phyloP scores from a whole-genome alignment of 2,888 invertebrate genomes.

The Trachelus stipa region DNA sequence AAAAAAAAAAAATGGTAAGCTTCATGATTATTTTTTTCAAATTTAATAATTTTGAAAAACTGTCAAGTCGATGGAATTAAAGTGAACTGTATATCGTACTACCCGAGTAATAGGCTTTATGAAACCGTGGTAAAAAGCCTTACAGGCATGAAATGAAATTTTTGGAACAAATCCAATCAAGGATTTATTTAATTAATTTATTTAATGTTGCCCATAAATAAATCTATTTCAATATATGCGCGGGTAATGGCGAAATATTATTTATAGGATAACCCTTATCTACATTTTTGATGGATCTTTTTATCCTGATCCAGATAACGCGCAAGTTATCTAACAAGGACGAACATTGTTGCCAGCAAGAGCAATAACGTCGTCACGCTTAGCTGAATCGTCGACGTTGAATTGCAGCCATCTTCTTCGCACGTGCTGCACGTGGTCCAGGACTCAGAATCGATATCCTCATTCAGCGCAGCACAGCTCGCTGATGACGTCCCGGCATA shows the following conservation, averaged over 20 bases:
- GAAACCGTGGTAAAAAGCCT: background rate
- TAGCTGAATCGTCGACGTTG: constrained; percentile 17
- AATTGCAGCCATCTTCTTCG: constrained; percentile 27
- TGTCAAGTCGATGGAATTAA: too few relatives aligned
- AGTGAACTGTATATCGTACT: too few relatives aligned
- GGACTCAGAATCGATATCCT: background rate
- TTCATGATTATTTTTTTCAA: too few relatives aligned
- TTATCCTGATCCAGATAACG: background rate
- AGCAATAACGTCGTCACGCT: constrained; percentile 3
- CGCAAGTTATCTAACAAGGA: background rate
- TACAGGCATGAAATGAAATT: background rate
- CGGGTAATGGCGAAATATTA: background rate
- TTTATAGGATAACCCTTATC: background rate
- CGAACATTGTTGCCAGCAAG: background rate
- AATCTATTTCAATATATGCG: background rate
- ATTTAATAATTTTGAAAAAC: too few relatives aligned
- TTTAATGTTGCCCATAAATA: background rate
- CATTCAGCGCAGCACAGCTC: background rate
- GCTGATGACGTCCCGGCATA: background rate
- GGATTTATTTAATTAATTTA: too few relatives aligned
- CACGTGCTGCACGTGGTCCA: constrained; percentile 12
- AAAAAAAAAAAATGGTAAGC: too few relatives aligned
- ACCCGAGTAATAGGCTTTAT: background rate
- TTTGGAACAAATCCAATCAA: background rate
- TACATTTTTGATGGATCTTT: background rate